Conservation (phyloP, 2,888 invertebrate species). For the Dolichomitus sp. region DNA sequence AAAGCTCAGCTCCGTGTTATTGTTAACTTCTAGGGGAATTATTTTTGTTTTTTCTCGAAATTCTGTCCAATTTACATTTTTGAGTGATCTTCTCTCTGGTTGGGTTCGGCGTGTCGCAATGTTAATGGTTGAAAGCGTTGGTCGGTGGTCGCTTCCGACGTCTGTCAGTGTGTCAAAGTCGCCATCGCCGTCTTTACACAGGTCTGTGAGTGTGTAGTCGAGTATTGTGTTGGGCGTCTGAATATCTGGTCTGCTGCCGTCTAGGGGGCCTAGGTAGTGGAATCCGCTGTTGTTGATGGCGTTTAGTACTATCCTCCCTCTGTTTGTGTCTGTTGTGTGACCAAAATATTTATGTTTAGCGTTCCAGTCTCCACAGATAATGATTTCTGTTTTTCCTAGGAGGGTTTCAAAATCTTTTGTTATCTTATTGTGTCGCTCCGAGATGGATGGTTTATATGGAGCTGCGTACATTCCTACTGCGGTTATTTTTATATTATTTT, state of each 20-base stretch:
- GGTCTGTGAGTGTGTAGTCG: neutral
- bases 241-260: neutral
- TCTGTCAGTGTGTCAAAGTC: slow-evolving; percentile 5
- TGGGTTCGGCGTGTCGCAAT: neutral
- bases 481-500: slow-evolving; percentile 5
- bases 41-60: slow-evolving; percentile 16
- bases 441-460: neutral
- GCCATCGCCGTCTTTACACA: neutral
- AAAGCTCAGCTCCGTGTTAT: neutral
- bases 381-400: neutral
- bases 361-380: slow-evolving; percentile 1
- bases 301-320: neutral
- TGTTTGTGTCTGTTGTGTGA: slow-evolving; percentile 1
- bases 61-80: slow-evolving; percentile 12
- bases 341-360: slow-evolving; percentile 1
- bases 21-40: neutral
- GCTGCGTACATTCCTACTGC: slow-evolving; percentile 6
- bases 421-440: neutral
- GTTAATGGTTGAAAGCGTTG: neutral
- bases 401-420: neutral
- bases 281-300: neutral
- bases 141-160: neutral
- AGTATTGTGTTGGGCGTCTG: neutral
- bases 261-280: neutral
- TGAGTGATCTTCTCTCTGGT: neutral